Evolutionary conservation across 2,888 invertebrate species (phyloP).

Genomic region (Yponomeuta malinellus): DNA sequence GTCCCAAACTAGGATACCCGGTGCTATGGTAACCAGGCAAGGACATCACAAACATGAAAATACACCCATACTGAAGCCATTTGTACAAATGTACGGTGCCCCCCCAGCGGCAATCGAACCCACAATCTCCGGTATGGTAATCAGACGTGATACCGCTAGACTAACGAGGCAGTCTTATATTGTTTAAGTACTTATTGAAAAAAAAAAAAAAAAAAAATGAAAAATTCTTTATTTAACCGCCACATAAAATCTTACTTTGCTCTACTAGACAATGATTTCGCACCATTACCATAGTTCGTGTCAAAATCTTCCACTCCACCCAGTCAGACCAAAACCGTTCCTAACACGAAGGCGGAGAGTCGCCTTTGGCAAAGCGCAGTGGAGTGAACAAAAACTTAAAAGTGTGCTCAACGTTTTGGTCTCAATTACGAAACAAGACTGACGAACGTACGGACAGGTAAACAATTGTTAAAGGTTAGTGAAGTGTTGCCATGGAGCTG

Average conservation of each 20-base stretch:
- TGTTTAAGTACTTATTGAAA: neutral
- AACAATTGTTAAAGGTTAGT: conserved; percentile 21
- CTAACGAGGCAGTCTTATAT: too few species aligned
- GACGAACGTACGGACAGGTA: conserved; percentile 31
- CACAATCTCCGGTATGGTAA: too few species aligned
- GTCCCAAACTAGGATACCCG: too few species aligned
- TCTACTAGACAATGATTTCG: neutral
- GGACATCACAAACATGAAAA: too few species aligned
- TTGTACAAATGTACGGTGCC: too few species aligned
- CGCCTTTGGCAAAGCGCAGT: neutral
- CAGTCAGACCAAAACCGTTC: neutral
- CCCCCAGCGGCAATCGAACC: too few species aligned
- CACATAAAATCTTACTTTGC: too few species aligned
- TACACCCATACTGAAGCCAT: too few species aligned
- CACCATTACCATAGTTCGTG: neutral
- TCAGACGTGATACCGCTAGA: too few species aligned
- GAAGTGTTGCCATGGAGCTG: neutral
- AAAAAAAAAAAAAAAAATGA: too few species aligned
- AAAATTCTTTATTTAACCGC: too few species aligned
- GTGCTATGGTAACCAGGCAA: too few species aligned
- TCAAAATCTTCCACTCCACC: neutral
- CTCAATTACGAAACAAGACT: conserved; percentile 51
- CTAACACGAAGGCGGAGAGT: neutral
- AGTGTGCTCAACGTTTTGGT: conserved; percentile 42
- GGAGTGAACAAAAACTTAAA: neutral